Percentiles rank a stretch among this genome's conserved stretches.
These are phyloP conservation scores for Ibycter americanus DNA, from an alignment of 2,797 vertebrate genomes.

Conservation along the genomic window DNA sequence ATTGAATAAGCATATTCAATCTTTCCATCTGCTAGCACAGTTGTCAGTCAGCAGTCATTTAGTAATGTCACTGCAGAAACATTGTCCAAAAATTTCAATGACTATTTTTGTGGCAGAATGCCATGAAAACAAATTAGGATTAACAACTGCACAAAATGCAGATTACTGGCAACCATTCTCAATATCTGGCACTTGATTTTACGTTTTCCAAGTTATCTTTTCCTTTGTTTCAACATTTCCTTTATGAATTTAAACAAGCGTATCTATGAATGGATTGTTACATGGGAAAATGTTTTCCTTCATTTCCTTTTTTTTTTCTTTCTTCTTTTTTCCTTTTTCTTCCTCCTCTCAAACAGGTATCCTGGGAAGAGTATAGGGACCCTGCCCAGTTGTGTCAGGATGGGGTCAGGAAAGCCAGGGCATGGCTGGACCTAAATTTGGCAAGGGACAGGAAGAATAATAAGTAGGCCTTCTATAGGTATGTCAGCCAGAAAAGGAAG, in stretches of 20 bases:
- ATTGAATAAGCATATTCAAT: neutral
- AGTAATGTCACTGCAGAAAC: neutral
- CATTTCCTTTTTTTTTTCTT: no score
- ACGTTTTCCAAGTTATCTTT: neutral
- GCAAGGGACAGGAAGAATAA: no score
- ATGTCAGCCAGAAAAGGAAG: no score
- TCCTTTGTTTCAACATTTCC: neutral
- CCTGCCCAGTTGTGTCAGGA: no score
- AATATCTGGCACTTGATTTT: neutral
- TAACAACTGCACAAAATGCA: neutral
- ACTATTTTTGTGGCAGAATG: neutral
- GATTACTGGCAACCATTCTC: neutral
- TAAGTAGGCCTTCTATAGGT: no score
- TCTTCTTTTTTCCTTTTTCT: no score
- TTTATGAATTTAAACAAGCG: neutral
- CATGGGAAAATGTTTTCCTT: no score
- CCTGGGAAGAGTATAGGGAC: no score
- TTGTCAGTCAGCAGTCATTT: neutral
- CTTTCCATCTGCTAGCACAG: neutral
- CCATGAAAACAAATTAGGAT: neutral
- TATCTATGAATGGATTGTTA: no score
- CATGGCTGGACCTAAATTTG: no score
- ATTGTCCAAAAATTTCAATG: neutral
- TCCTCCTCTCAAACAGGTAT: no score
- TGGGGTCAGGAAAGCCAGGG: no score